These are phyloP conservation scores for Sarotherodon lohbergeri DNA, from an alignment of 2,113 vertebrate genomes.

Conservation along the genomic window DNA sequence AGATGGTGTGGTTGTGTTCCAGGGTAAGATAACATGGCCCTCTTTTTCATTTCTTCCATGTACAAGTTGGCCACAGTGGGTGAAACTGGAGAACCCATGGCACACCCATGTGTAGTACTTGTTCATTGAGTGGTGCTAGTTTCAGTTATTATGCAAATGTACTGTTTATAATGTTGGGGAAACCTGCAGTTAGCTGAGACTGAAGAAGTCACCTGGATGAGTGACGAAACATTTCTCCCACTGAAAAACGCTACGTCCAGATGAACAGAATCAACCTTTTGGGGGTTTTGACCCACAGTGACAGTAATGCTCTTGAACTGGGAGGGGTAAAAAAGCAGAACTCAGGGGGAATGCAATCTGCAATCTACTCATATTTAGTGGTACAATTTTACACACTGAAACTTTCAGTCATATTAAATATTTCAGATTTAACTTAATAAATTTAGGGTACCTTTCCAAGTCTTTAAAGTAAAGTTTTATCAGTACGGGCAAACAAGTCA, in stretches of 20 bases:
- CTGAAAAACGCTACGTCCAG: too few relatives aligned
- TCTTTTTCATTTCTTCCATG: background rate
- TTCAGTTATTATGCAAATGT: background rate
- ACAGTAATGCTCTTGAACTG: too few relatives aligned
- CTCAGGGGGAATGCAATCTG: too few relatives aligned
- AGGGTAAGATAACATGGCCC: background rate
- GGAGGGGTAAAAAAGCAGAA: too few relatives aligned
- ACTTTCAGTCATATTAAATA: background rate
- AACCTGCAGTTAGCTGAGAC: too few relatives aligned
- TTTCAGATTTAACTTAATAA: background rate
- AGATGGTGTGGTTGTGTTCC: background rate
- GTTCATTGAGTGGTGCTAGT: background rate
- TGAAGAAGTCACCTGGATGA: too few relatives aligned
- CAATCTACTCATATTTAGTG: too few relatives aligned
- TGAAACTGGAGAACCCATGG: background rate
- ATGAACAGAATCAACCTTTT: too few relatives aligned
- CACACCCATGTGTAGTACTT: background rate
- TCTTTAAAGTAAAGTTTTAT: background rate
- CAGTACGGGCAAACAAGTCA: fast-evolving
- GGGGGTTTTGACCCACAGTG: too few relatives aligned
- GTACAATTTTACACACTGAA: background rate
- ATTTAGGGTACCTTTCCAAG: background rate
- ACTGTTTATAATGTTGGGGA: background rate
- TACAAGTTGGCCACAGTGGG: fast-evolving
- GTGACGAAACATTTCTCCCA: too few relatives aligned